Conservation (phyloP, 2,888 invertebrate species). For the Unio delphinus region DNA sequence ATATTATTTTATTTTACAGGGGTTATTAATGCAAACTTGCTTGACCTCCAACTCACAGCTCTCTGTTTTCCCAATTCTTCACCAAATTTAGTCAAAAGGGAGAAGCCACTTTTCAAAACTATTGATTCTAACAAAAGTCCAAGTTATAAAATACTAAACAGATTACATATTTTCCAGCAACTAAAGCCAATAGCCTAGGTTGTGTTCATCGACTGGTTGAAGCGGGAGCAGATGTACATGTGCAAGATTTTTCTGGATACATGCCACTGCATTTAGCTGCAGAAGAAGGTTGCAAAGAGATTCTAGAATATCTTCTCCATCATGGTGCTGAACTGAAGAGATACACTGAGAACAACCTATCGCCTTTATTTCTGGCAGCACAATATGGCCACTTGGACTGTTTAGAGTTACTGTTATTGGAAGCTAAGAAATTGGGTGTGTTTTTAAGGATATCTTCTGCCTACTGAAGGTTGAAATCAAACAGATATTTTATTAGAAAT, state of each 20-base stretch:
- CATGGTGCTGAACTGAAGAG: conserved; percentile 53
- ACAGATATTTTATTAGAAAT: too few relatives aligned
- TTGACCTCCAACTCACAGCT: too few relatives aligned
- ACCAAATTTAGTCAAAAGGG: too few relatives aligned
- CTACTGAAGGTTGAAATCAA: neutral
- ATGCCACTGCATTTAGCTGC: conserved; percentile 61
- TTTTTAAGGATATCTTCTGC: neutral
- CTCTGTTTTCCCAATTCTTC: too few relatives aligned
- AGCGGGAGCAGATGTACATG: conserved; percentile 56
- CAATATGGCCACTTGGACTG: conserved; percentile 63
- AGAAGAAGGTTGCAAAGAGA: conserved; percentile 38
- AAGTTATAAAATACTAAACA: neutral
- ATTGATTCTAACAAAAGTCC: too few relatives aligned
- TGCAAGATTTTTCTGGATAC: conserved; percentile 55
- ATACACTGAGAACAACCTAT: conserved; percentile 58
- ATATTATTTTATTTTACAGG: too few relatives aligned
- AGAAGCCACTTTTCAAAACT: too few relatives aligned
- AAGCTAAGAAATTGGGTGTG: conserved; percentile 45
- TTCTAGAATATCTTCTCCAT: conserved; percentile 43
- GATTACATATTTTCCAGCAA: conserved; percentile 40
- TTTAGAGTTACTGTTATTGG: conserved; percentile 56
- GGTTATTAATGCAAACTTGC: too few relatives aligned
- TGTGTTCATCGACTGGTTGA: conserved; percentile 53
- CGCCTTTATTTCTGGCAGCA: conserved; percentile 68
- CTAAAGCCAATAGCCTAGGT: conserved; percentile 35